Conservation (phyloP, 1,140 invertebrate species). For the Melipona quadrifasciata region DNA sequence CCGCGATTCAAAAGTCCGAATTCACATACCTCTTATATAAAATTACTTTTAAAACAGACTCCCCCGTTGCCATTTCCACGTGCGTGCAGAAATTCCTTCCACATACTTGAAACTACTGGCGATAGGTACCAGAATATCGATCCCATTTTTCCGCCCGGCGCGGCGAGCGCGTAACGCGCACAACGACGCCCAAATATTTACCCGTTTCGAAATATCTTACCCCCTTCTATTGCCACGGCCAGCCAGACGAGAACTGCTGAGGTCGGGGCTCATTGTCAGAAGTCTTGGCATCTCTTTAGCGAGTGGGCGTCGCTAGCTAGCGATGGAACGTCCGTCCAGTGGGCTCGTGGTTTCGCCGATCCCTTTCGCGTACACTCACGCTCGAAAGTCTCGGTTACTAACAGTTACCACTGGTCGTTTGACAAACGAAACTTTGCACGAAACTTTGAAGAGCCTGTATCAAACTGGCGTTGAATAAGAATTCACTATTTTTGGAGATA, state of each 20-base stretch:
- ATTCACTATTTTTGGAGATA: too few species aligned
- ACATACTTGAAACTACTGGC: background rate
- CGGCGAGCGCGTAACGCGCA: background rate
- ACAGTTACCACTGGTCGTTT: too few species aligned
- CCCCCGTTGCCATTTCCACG: background rate
- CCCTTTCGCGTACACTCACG: too few species aligned
- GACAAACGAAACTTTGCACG: too few species aligned
- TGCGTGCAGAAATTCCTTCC: background rate
- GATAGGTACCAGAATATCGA: conserved; percentile 29
- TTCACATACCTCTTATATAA: background rate
- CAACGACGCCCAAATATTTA: conserved; percentile 22
- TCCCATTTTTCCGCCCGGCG: conserved; percentile 20
- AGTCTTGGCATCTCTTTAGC: conserved; percentile 64
- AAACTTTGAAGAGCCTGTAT: too few species aligned
- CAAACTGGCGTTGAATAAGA: too few species aligned
- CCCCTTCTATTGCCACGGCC: conserved; percentile 32
- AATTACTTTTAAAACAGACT: background rate
- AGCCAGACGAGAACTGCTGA: conserved; percentile 55
- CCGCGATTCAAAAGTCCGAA: background rate
- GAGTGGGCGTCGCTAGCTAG: conserved; percentile 59
- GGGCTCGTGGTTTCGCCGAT: conserved; percentile 46
- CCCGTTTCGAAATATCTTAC: conserved; percentile 40
- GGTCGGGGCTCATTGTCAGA: conserved; percentile 64
- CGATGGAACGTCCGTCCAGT: conserved; percentile 51
- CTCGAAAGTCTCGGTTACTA: too few species aligned